Percentiles rank a stretch among this genome's conserved stretches.
Conservation (phyloP, 2,113 vertebrate species). For the Symphodus melops region DNA sequence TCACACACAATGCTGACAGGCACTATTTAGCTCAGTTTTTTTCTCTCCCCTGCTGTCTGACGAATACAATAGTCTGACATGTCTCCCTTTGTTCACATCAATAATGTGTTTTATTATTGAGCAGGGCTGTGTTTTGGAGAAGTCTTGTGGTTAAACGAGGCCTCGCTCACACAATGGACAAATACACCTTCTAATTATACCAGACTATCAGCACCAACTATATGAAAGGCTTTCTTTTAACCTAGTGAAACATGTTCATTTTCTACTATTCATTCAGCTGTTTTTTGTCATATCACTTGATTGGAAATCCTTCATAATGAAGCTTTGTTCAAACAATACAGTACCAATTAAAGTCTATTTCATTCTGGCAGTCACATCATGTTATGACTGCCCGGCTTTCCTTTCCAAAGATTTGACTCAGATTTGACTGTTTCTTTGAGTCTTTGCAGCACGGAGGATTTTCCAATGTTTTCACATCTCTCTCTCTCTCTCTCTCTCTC, state of each 20-base stretch:
- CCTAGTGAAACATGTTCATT: background rate
- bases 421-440: constrained; percentile 1
- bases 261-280: background rate
- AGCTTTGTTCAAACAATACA: background rate
- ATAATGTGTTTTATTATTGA: constrained; percentile 54
- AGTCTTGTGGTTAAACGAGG: constrained; percentile 24
- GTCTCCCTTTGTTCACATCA: constrained; percentile 49
- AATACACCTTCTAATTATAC: constrained; percentile 12
- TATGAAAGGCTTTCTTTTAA: background rate
- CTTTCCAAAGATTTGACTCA: background rate
- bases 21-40: constrained; percentile 12
- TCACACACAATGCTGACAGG: constrained; percentile 4
- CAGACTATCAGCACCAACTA: background rate
- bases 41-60: constrained; percentile 31
- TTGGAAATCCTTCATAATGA: background rate
- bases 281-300: background rate
- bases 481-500: no score
- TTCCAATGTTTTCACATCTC: background rate
- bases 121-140: constrained; percentile 9
- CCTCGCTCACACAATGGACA: constrained; percentile 20
- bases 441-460: background rate
- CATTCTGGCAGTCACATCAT: background rate
- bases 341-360: background rate
- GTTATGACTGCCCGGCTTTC: background rate
- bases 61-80: constrained; percentile 45